Percentiles rank a stretch among this genome's conserved stretches.
Evolutionary conservation across 2,888 invertebrate species (phyloP).

Genomic region (Lithophane ornitopus): DNA sequence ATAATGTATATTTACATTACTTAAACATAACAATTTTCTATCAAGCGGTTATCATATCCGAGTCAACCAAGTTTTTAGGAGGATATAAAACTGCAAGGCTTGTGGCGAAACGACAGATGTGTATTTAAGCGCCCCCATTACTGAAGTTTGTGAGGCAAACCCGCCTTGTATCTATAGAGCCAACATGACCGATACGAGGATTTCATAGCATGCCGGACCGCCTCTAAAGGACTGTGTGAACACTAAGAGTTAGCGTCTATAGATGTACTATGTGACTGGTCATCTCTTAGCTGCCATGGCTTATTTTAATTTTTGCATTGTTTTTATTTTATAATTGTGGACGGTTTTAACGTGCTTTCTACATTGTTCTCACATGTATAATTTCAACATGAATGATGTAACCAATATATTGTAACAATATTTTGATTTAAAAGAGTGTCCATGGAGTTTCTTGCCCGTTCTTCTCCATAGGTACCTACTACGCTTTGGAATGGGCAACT

Average conservation of each 20-base stretch:
- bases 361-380: too few relatives aligned
- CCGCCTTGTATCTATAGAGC: neutral
- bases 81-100: slow-evolving; percentile 25
- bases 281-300: too few relatives aligned
- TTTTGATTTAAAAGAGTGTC: too few relatives aligned
- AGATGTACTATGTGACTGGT: too few relatives aligned
- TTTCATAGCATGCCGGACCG: neutral
- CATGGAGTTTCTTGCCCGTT: too few relatives aligned
- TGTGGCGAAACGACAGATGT: slow-evolving; percentile 7
- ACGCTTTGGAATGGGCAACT: too few relatives aligned
- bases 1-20: neutral
- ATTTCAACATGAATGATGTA: too few relatives aligned
- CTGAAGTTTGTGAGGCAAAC: neutral
- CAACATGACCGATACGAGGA: neutral
- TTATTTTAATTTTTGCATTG: too few relatives aligned
- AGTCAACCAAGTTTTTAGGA: slow-evolving; percentile 10
- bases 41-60: slow-evolving; percentile 4
- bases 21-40: neutral
- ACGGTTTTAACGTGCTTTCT: too few relatives aligned
- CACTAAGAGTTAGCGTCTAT: neutral
- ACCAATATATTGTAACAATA: too few relatives aligned
- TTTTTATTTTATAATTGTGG: too few relatives aligned
- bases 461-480: too few relatives aligned
- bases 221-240: neutral
- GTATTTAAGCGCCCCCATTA: slow-evolving; percentile 27